Evolutionary conservation across 2,888 invertebrate genomes (phyloP), one percentile per base, ranked within the genome.

Genomic region (Fragum sueziense): DNA sequence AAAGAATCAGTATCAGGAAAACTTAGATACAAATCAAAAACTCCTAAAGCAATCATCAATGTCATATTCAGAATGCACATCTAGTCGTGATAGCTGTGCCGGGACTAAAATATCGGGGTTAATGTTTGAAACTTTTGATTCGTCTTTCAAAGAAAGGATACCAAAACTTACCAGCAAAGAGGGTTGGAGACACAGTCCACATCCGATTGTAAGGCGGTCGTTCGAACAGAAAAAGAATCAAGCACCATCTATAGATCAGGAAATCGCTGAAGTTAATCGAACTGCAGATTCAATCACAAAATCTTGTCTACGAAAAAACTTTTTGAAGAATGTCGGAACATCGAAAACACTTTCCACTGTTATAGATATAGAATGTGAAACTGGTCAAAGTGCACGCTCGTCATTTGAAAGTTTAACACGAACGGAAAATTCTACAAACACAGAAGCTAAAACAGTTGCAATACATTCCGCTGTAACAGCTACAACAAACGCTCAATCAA

Each of bases 121-220:
- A 33, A 65, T 41, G 65, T 65, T 65, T 22, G 65, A 65, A 22
- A 65, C 34, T 25, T 65, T 41, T 20, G 65, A 65, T n/a, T 20
- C 29, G 27, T 57, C 57, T 27, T 22, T 22, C 22, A 37, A 34
- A 27, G 62, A 62, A 9, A 62, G 29, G 62, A 22, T 65, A 25
- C 65, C 65, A 14, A 65, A 41, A 27, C 65, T 65, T 22, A 65
- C 65, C 20, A 65, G 65, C 34, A 65, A 65, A 34, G 41, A 65
- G 7, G 41, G 41, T 2, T 65, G 65, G 65, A 65, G 25, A 34
- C 9, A 65, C n/a, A 65, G 65, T 27, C 65, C 65, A 20, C 65
- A 65, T 65, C 65, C 65, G n/a, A 65, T 22, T n/a, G 65, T 65
- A 22, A 37, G 65, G 9, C 33, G 41, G 41, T 65, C 65, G 0